Evolutionary conservation across 2,113 vertebrate species (phyloP), one percentile per base, ranked within the genome.

Genomic region (Albula glossodonta): DNA sequence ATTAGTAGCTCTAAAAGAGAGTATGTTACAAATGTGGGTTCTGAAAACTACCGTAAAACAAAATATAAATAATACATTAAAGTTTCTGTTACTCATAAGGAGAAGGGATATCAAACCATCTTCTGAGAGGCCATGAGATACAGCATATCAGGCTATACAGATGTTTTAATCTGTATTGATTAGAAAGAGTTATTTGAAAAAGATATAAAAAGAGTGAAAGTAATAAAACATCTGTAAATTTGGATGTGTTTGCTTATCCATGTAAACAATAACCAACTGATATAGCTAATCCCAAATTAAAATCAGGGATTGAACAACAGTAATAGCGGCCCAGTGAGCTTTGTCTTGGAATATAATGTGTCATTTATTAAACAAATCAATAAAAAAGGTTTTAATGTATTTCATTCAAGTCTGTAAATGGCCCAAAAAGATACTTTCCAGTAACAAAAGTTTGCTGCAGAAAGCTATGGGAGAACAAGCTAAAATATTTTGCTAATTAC

Each of bases 11-110:
- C 80, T 80, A 79, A 80, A 82, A 81, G 78, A 86, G 88, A 53
- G 56, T 12, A 74, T 80, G 49, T 63, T 82, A 31, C 31, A 84
- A 52, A 63, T 84, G 41, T 87, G 4, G 50, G 41, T 77, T 84
- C 50, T 78, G 63, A 77, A 53, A 77, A 77, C 51, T 53, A 52
- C 57, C 60, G 78, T 90, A 88, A 90, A 90, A 90, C 82, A 81
- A 80, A 88, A 57, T 57, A 84, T 52, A 78, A 78, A 25, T 15
- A 15, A 84, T 51, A 15, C 41, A 74, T 31, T 51, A 51, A 84
- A 48, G 57, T 60, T 82, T 52, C 41, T 31, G 81, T 83, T 17
- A 6, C 82, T 49, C 9, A 63, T 31, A 31, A 15, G n/a, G 17
- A 83, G 41, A 83, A 63, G 41, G 31, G 56, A 83, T 49, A 63